Percentiles rank a stretch among this genome's conserved stretches.
These are phyloP conservation scores for Scaptomyza tumidula DNA, from an alignment of 2,888 invertebrate species.

Conservation along the genomic window DNA sequence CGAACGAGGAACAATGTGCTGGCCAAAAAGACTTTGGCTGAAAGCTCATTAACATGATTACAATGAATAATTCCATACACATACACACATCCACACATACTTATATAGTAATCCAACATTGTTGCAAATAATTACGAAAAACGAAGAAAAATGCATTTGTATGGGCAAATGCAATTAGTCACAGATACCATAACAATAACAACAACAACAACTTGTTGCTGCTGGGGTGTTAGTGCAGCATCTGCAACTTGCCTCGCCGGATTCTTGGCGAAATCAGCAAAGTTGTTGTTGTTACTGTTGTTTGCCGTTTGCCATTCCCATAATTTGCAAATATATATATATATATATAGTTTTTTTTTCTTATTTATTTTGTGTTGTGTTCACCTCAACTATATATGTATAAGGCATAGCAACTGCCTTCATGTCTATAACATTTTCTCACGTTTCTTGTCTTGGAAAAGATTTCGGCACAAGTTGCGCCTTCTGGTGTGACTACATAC, in stretches of 20 bases:
- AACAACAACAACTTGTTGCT: background rate
- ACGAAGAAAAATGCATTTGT: slow-evolving; percentile 63
- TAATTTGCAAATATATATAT: slow-evolving; percentile 78
- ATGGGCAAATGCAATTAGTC: slow-evolving; percentile 76
- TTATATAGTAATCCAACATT: slow-evolving; percentile 48
- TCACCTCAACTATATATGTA: slow-evolving; percentile 20
- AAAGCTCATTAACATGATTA: slow-evolving; percentile 76
- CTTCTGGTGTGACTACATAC: slow-evolving; percentile 45
- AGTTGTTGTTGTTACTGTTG: slow-evolving; percentile 1
- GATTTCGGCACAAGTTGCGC: slow-evolving; percentile 81
- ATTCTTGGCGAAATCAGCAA: slow-evolving; percentile 64
- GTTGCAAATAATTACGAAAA: slow-evolving; percentile 75
- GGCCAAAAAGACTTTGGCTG: slow-evolving; percentile 22
- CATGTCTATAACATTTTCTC: slow-evolving; percentile 76
- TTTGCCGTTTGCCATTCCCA: slow-evolving; percentile 73
- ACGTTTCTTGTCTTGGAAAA: slow-evolving; percentile 74
- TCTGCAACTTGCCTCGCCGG: slow-evolving; percentile 56
- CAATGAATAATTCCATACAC: slow-evolving; percentile 63
- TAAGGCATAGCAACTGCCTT: slow-evolving; percentile 54
- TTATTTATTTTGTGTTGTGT: slow-evolving; percentile 48
- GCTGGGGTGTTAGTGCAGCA: slow-evolving; percentile 38
- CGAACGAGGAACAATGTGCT: slow-evolving; percentile 30
- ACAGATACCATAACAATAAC: slow-evolving; percentile 50
- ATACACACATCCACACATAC: background rate
- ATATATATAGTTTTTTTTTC: slow-evolving; percentile 15